A percentile compares a stretch with the other conserved stretches of the same genome.
Conservation (phyloP, 2,797 vertebrate species). For the Pogoniulus pusillus region DNA sequence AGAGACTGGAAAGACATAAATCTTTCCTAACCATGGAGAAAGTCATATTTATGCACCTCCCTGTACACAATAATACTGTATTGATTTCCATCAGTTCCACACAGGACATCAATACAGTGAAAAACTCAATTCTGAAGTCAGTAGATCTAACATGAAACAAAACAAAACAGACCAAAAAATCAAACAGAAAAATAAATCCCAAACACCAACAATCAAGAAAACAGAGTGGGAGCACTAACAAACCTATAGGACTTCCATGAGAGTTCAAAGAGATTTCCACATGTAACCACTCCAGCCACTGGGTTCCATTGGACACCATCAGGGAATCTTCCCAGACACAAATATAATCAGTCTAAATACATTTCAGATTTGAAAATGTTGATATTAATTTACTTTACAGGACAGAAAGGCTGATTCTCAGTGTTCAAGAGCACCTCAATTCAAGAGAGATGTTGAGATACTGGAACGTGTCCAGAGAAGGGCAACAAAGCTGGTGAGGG, state of each 20-base stretch:
- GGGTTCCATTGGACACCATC: not conserved
- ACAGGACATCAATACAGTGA: not conserved
- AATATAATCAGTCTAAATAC: not conserved
- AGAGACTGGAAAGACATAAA: conserved; percentile 6
- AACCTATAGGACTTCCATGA: not conserved
- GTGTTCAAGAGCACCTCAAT: too few relatives aligned
- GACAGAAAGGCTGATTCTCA: not conserved
- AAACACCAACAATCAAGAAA: too few relatives aligned
- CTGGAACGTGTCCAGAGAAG: too few relatives aligned
- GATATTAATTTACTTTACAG: not conserved
- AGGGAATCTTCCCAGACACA: not conserved
- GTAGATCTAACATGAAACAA: not conserved
- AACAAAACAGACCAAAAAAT: not conserved
- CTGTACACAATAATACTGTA: not conserved
- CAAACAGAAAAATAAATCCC: not conserved
- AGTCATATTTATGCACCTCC: conserved; percentile 6
- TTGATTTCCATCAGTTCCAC: conserved; percentile 5
- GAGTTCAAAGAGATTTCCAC: not conserved
- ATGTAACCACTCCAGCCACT: not conserved
- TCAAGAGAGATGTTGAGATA: too few relatives aligned
- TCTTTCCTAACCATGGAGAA: not conserved
- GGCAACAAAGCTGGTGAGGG: too few relatives aligned
- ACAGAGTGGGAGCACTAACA: not conserved
- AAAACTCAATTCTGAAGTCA: conserved; percentile 5
- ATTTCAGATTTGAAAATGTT: not conserved